These are phyloP conservation scores for Zaprionus gabonicus DNA, from an alignment of 1,140 invertebrate genomes.

Conservation along the genomic window DNA sequence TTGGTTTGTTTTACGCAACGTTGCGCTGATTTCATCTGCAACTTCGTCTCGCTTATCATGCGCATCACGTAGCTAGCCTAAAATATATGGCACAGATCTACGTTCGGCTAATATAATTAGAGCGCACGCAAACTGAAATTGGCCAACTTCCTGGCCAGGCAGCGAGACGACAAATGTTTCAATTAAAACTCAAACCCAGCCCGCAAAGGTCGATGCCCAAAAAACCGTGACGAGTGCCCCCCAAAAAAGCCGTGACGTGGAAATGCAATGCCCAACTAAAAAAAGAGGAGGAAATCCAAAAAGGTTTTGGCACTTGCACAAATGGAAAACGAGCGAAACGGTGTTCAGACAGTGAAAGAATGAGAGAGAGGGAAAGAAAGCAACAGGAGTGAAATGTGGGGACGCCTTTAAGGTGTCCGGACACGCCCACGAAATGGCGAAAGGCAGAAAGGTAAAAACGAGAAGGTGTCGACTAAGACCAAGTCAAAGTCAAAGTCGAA, in stretches of 20 bases:
- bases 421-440: not conserved
- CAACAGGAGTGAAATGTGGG: not conserved
- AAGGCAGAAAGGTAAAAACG: not conserved
- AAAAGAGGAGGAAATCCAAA: not conserved
- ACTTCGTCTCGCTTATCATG: constrained; percentile 25
- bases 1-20: constrained; percentile 45
- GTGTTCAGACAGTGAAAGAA: not conserved
- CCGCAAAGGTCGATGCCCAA: constrained; percentile 30
- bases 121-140: constrained; percentile 28
- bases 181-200: constrained; percentile 57
- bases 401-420: not conserved
- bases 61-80: constrained; percentile 55
- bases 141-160: constrained; percentile 13
- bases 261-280: constrained; percentile 11
- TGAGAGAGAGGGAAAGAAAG: not conserved
- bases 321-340: constrained; percentile 8
- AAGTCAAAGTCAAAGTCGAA: not conserved
- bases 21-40: constrained; percentile 36
- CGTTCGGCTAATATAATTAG: constrained; percentile 69
- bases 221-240: not conserved
- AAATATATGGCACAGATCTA: constrained; percentile 42
- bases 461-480: not conserved
- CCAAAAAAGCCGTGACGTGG: not conserved
- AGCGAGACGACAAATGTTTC: constrained; percentile 58
- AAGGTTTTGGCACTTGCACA: constrained; percentile 10